phyloP scores from a whole-genome alignment of 2,797 vertebrate genomes.

The Etheostoma perlongum region DNA sequence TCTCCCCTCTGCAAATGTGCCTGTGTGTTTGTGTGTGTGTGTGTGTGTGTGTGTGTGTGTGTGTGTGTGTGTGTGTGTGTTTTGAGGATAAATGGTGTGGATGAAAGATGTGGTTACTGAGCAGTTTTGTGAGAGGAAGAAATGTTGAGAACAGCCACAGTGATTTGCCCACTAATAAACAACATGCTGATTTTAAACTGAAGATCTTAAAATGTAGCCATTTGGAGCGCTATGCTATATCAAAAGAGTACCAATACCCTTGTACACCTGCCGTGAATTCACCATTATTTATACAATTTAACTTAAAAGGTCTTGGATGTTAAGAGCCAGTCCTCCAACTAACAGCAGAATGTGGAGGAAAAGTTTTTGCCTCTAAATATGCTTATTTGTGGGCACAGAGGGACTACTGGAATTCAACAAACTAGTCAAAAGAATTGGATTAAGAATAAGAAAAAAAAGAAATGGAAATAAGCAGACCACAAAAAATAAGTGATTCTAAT shows the following conservation, averaged over 20 bases:
- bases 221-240: background rate
- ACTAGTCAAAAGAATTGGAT: background rate
- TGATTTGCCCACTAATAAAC: constrained; percentile 15
- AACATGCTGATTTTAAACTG: background rate
- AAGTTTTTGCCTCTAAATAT: background rate
- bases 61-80: background rate
- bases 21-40: background rate
- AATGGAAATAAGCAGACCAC: constrained; percentile 7
- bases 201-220: background rate
- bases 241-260: background rate
- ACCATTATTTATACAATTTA: background rate
- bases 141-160: background rate
- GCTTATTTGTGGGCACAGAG: constrained; percentile 5
- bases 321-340: background rate
- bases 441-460: constrained; percentile 1
- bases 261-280: background rate
- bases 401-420: constrained; percentile 2
- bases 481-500: constrained; percentile 1
- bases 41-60: background rate
- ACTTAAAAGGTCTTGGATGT: background rate
- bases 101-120: constrained; percentile 16
- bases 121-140: constrained; percentile 16
- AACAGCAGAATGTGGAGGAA: background rate
- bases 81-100: background rate
- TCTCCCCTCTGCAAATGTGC: background rate